Percentiles rank a stretch among this genome's conserved stretches.
These are phyloP conservation scores for Trichonephila clavata DNA, from an alignment of 1,140 invertebrate genomes.

Conservation along the genomic window DNA sequence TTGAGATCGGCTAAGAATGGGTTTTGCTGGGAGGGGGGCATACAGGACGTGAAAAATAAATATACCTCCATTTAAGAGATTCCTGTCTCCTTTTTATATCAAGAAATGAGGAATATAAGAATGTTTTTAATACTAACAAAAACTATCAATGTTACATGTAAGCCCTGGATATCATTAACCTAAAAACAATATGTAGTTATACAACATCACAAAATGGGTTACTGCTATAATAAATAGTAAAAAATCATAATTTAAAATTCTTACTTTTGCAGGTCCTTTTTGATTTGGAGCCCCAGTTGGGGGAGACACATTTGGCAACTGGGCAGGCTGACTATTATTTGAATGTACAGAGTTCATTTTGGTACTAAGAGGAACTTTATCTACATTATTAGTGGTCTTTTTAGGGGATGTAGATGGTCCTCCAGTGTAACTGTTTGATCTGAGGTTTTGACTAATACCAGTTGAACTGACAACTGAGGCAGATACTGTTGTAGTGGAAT, in stretches of 20 bases:
- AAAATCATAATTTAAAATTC: not conserved
- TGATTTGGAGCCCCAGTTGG: conserved; percentile 23
- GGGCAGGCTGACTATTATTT: conserved; percentile 61
- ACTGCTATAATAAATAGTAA: no score
- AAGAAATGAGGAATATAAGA: no score
- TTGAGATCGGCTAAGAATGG: no score
- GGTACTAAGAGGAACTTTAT: conserved; percentile 47
- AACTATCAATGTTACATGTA: no score
- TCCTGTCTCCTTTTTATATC: no score
- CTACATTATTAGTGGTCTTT: conserved; percentile 52
- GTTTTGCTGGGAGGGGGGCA: no score
- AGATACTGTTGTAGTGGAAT: conserved; percentile 76
- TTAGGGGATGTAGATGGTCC: conserved; percentile 40
- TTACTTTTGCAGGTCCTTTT: conserved; percentile 68
- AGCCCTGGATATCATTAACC: no score
- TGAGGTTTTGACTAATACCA: conserved; percentile 70
- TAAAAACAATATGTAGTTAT: no score
- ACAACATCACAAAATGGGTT: no score
- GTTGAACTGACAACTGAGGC: conserved; percentile 69
- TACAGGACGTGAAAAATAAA: no score
- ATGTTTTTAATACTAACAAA: no score
- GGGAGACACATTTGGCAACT: conserved; percentile 47
- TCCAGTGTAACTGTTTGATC: conserved; percentile 70
- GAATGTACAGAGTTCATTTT: conserved; percentile 65
- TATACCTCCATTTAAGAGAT: no score